Evolutionary conservation across 2,113 vertebrate species (phyloP).

Genomic region (Microcebus jonahi): DNA sequence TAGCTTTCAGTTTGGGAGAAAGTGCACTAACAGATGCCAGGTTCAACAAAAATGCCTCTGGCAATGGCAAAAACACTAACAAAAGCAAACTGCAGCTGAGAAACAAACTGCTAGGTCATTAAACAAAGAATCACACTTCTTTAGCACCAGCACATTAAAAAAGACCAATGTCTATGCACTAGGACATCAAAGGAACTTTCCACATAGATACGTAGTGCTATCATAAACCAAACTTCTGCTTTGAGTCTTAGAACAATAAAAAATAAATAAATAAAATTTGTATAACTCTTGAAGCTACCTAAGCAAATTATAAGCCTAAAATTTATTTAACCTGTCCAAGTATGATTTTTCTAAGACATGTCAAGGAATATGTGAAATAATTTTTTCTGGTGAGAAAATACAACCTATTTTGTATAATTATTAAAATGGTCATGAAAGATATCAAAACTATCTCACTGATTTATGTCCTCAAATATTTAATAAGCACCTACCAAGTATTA

Average conservation of each 20-base stretch:
- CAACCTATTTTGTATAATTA: not conserved
- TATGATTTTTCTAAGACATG: not conserved
- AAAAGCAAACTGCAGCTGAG: conserved; percentile 48
- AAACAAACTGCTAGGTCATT: conserved; percentile 62
- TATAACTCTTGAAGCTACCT: not conserved
- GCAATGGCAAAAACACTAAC: conserved; percentile 42
- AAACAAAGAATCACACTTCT: conserved; percentile 3
- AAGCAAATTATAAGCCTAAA: not conserved
- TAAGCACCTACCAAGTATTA: not conserved
- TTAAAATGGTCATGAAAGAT: not conserved
- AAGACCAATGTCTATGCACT: conserved; percentile 16
- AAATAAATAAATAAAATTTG: not conserved
- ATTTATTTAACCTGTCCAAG: not conserved
- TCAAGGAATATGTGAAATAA: not conserved
- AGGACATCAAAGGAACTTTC: fast-evolving
- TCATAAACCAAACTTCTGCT: conserved; percentile 49
- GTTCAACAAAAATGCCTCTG: conserved; percentile 55
- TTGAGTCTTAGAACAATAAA: not conserved
- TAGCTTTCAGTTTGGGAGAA: conserved; percentile 51
- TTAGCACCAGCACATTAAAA: not conserved
- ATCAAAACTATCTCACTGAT: not conserved
- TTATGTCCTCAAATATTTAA: not conserved
- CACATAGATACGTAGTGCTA: not conserved
- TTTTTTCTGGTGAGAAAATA: not conserved
- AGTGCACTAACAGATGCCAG: conserved; percentile 23